These are phyloP conservation scores for Tapirus indicus DNA, from an alignment of 2,797 vertebrate genomes.

Conservation along the genomic window DNA sequence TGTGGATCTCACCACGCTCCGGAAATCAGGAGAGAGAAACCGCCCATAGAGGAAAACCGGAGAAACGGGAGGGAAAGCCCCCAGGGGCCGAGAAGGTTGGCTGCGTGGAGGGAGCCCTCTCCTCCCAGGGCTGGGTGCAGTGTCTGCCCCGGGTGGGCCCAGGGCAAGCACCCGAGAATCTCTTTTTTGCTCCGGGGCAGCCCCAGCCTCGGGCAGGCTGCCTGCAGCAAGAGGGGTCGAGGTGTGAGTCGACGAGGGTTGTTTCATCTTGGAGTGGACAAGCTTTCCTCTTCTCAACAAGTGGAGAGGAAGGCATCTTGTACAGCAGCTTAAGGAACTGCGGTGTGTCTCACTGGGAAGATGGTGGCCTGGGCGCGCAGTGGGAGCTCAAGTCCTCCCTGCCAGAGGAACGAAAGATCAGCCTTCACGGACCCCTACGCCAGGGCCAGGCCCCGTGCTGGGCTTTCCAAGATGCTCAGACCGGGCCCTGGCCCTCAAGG, in stretches of 20 bases:
- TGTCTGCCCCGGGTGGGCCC: rapidly evolving
- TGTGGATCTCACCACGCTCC: slow-evolving; percentile 80
- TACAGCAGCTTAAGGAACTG: neutral
- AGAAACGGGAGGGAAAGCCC: slow-evolving; percentile 79
- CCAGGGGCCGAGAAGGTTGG: slow-evolving; percentile 75
- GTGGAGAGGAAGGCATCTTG: neutral
- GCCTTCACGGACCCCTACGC: rapidly evolving
- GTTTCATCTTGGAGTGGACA: neutral
- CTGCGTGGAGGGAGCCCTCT: slow-evolving; percentile 43
- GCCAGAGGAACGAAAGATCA: neutral
- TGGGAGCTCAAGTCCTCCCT: neutral
- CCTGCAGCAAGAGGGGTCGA: neutral
- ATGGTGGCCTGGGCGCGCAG: neutral
- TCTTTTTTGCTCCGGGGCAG: neutral
- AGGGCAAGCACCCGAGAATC: neutral
- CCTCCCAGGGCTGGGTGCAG: neutral
- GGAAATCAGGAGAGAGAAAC: slow-evolving; percentile 83
- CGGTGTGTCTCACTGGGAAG: neutral
- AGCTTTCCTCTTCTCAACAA: neutral
- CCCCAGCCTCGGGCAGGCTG: neutral
- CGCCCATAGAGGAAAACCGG: slow-evolving; percentile 74
- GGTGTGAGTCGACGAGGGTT: neutral
- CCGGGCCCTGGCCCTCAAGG: neutral
- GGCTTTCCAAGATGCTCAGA: neutral
- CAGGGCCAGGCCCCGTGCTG: neutral